A percentile compares a stretch with the other conserved stretches of the same genome.
Evolutionary conservation across 2,797 vertebrate genomes (phyloP).

Genomic region (Enteromius paludinosus): DNA sequence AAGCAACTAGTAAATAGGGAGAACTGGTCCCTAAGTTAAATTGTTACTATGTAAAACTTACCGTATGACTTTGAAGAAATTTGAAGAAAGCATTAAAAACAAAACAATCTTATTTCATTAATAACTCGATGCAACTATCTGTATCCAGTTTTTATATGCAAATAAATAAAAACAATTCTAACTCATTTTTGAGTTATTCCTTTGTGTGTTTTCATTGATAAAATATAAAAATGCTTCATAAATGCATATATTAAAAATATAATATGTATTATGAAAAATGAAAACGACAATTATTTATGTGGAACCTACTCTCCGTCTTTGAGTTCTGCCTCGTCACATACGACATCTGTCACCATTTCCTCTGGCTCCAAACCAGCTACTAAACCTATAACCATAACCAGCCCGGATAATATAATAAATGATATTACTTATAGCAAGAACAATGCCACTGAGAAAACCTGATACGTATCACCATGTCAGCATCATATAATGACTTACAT

Average conservation of each 20-base stretch:
- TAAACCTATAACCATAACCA: neutral
- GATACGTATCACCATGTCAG: neutral
- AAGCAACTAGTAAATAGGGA: neutral
- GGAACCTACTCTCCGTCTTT: slow-evolving; percentile 84
- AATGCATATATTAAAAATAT: neutral
- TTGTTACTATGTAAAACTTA: neutral
- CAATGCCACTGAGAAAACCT: neutral
- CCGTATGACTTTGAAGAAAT: neutral
- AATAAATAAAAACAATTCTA: neutral
- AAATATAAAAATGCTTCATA: neutral
- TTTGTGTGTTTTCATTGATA: neutral
- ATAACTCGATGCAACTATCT: neutral
- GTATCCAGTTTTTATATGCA: neutral
- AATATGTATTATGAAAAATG: neutral
- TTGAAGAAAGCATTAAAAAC: neutral
- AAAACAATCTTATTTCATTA: neutral
- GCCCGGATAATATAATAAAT: neutral
- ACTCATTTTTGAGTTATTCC: neutral
- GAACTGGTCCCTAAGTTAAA: neutral
- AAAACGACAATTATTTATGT: neutral
- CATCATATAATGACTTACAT: neutral
- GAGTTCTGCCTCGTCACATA: slow-evolving; percentile 81
- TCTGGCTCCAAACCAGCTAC: slow-evolving; percentile 64
- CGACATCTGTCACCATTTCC: slow-evolving; percentile 66
- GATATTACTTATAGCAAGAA: neutral